Evolutionary conservation across 2,888 invertebrate genomes (phyloP).

Genomic region (Spilosoma lubricipeda): DNA sequence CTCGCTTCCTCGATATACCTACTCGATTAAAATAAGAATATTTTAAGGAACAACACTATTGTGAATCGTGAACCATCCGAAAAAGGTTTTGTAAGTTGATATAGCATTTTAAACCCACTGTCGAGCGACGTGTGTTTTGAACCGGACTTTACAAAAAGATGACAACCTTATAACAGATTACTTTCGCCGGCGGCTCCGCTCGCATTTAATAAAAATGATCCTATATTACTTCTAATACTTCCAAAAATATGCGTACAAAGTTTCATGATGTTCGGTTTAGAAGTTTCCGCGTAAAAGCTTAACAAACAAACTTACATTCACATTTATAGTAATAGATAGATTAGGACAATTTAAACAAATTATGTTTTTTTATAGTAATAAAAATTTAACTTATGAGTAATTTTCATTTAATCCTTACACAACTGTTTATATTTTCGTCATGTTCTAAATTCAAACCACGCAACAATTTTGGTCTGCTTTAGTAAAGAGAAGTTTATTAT

Average conservation of each 20-base stretch:
- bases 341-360: neutral
- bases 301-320: too few species aligned
- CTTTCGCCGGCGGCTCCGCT: too few species aligned
- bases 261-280: too few species aligned
- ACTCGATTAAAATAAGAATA: slow-evolving; percentile 84
- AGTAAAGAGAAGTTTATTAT: neutral
- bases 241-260: too few species aligned
- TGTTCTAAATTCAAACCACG: neutral
- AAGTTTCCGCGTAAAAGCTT: too few species aligned
- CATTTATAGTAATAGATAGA: too few species aligned
- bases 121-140: slow-evolving; percentile 46
- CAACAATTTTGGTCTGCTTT: neutral
- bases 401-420: neutral
- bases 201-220: too few species aligned
- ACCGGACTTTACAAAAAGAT: slow-evolving; percentile 31
- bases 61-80: slow-evolving; percentile 62
- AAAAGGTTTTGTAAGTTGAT: slow-evolving; percentile 64
- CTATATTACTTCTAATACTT: too few species aligned
- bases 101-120: slow-evolving; percentile 54
- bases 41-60: slow-evolving; percentile 75
- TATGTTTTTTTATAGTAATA: neutral
- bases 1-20: slow-evolving; percentile 75
- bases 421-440: too few species aligned
- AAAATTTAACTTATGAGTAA: neutral
- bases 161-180: neutral